These are phyloP conservation scores for Aleiodes leptofemur DNA, from an alignment of 2,888 invertebrate species.

Conservation along the genomic window DNA sequence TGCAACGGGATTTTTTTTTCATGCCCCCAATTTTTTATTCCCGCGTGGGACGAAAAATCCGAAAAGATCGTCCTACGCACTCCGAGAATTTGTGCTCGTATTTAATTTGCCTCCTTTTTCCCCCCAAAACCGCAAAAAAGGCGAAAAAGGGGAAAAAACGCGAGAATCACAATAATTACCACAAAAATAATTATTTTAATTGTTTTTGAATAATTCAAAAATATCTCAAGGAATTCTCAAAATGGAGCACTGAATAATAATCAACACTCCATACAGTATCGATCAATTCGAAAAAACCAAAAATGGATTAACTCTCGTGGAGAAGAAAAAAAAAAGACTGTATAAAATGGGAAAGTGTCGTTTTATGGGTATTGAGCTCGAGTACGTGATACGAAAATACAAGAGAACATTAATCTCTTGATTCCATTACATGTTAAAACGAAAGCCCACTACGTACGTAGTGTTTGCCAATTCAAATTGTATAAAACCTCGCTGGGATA, in stretches of 20 bases:
- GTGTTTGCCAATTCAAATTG: constrained; percentile 28
- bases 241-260: constrained; percentile 19
- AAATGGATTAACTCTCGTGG: constrained; percentile 18
- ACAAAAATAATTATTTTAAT: constrained; percentile 7
- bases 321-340: not conserved
- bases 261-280: constrained; percentile 8
- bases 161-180: too few relatives aligned
- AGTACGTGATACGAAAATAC: constrained; percentile 41
- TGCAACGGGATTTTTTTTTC: not conserved
- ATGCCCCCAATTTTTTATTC: not conserved
- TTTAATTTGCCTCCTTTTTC: not conserved
- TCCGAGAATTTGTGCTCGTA: not conserved
- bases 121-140: too few relatives aligned
- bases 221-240: constrained; percentile 9
- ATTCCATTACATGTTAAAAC: constrained; percentile 24
- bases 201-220: not conserved
- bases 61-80: constrained; percentile 3
- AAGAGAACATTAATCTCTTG: constrained; percentile 27
- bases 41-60: not conserved
- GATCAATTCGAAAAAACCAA: constrained; percentile 33
- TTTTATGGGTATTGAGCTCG: constrained; percentile 45
- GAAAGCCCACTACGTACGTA: constrained; percentile 21
- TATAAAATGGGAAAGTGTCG: constrained; percentile 16
- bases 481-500: constrained; percentile 31
- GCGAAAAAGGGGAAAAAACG: too few relatives aligned